Evolutionary conservation across 2,113 vertebrate genomes (phyloP).

Genomic region (Mugil cephalus): DNA sequence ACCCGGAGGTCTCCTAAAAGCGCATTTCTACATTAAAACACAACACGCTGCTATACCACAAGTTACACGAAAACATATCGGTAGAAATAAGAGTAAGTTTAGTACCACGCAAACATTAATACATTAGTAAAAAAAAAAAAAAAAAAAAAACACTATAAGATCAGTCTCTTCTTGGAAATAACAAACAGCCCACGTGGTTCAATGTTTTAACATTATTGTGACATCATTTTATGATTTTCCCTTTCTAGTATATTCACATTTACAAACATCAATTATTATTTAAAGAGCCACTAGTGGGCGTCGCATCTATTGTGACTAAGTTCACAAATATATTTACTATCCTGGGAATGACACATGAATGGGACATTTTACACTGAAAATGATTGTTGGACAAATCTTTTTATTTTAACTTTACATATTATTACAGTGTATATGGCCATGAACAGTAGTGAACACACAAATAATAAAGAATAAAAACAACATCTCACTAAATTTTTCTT

Average conservation of each 20-base stretch:
- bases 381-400: neutral
- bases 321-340: constrained; percentile 10
- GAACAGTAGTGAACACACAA: constrained; percentile 1
- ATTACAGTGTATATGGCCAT: neutral
- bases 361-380: too few species aligned
- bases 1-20: neutral
- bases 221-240: neutral
- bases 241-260: constrained; percentile 6
- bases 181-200: neutral
- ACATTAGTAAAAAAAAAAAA: neutral
- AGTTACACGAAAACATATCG: neutral
- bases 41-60: neutral
- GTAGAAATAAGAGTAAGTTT: neutral
- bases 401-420: neutral
- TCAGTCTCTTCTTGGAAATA: fast-evolving
- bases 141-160: neutral
- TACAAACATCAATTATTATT: neutral
- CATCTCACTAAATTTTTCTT: too few species aligned
- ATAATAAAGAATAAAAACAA: neutral
- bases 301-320: constrained; percentile 29
- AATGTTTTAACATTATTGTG: neutral
- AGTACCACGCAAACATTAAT: neutral
- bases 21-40: neutral
- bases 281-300: constrained; percentile 27
- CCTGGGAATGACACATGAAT: neutral